Evolutionary conservation across 2,113 vertebrate species (phyloP).

Genomic region (Uria aalge): DNA sequence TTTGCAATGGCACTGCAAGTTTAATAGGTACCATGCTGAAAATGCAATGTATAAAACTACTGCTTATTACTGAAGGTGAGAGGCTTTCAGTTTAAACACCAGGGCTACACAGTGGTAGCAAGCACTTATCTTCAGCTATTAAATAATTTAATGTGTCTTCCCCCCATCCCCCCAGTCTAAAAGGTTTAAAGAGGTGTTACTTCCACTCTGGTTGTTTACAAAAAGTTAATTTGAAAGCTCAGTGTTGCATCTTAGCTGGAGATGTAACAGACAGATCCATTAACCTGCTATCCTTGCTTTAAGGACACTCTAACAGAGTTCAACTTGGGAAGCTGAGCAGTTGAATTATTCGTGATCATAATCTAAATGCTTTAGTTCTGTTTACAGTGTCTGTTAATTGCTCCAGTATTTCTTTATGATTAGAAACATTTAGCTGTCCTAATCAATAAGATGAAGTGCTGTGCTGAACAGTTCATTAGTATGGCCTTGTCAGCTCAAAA

Average conservation of each 20-base stretch:
- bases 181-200: background rate
- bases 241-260: background rate
- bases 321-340: background rate
- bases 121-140: background rate
- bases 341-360: background rate
- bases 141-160: background rate
- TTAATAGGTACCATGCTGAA: background rate
- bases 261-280: background rate
- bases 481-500: background rate
- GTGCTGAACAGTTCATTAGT: background rate
- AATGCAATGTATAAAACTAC: background rate
- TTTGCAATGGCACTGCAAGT: background rate
- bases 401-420: background rate
- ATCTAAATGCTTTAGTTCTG: background rate
- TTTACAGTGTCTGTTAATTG: conserved; percentile 1
- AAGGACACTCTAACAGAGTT: background rate
- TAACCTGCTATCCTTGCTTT: background rate
- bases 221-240: background rate
- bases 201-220: background rate
- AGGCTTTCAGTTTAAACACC: background rate
- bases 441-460: background rate
- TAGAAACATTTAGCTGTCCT: background rate
- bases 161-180: background rate
- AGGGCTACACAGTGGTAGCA: background rate
- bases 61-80: background rate